Evolutionary conservation across 2,113 vertebrate species (phyloP).

Genomic region (Camelus dromedarius): DNA sequence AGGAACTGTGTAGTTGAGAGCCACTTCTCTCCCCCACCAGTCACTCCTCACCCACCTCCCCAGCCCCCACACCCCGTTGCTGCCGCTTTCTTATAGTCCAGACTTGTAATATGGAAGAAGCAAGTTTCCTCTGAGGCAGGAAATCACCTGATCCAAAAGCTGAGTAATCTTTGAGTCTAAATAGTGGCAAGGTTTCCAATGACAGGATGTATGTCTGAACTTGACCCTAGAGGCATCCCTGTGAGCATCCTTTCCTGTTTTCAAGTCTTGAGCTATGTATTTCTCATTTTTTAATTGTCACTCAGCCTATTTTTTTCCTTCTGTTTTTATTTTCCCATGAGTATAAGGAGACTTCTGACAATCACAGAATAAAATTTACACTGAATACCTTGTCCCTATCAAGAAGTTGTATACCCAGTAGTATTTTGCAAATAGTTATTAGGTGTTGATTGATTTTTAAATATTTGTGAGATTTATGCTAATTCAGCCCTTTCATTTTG

Average conservation of each 20-base stretch:
- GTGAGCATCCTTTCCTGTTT: background rate
- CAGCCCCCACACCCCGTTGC: background rate
- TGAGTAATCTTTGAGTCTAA: background rate
- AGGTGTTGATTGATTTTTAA: constrained; percentile 1
- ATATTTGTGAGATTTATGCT: constrained; percentile 36
- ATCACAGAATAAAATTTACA: background rate
- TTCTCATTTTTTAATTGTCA: constrained; percentile 23
- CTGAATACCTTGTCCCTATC: background rate
- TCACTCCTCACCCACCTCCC: too few species aligned
- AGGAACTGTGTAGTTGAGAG: background rate
- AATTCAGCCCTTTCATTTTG: constrained; percentile 26
- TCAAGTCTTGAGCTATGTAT: background rate
- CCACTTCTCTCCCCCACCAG: background rate
- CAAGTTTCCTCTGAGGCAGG: background rate
- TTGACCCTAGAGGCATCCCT: background rate
- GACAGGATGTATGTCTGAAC: background rate
- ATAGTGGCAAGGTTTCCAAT: background rate
- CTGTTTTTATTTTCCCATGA: background rate
- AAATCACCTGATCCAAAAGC: background rate
- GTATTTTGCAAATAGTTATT: constrained; percentile 16
- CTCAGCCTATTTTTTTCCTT: background rate
- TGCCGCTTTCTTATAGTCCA: background rate
- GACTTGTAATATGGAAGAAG: background rate
- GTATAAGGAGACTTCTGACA: constrained; percentile 8
- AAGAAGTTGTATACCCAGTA: background rate